Base-by-base conservation (phyloP, 2,888 invertebrate genomes). In the Apamea anceps region DNA sequence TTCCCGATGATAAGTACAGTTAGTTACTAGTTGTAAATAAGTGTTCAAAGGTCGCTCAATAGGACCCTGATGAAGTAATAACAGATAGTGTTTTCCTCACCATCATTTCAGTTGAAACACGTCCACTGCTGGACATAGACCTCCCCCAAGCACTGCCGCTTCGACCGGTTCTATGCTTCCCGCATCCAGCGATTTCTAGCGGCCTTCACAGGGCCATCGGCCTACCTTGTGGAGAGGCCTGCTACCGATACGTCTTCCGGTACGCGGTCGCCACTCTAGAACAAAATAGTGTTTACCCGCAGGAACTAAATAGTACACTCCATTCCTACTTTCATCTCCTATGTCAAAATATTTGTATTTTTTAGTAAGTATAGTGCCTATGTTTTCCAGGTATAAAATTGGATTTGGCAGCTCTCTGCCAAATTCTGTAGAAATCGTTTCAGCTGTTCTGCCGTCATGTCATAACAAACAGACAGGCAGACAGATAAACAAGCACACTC, bases 401-500 rank as follows among this genome's bases (percentile, higher is more conserved):
- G 6, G 1, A 78, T 78, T 77, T 45, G 51, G 37, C 60, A 60
- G 66, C n/a, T 21, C 2, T 66, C 48, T 60, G 21, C 21, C n/a
- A 62, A 76, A 66, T 73, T 48, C 15, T 32, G 25, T 67, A 5
- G 32, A 75, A 75, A 67, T 62, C 21, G 12, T n/a, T 82, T 76
- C 21, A 45, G 54, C 21, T 54, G 51, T 62, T 67, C 51, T 42
- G 37, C 32, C n/a, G 4, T 37, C 13, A 45, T 45, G n/a, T 82
- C 67, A 80, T 68, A 65, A 80, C 62, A 82, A 54, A 80, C n/a
- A 45, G 32, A 82, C 57, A 60, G 25, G 32, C 32, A 45, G 51
- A 74, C 60, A 62, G 51, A 76, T 77, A 77, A 57, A 48, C 18
- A 81, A 79, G 66, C 57, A 65, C 8, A 57, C 15, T 65, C 1